A percentile compares a stretch with the other conserved stretches of the same genome.
These are phyloP conservation scores for Hippocampus guttulatus DNA, from an alignment of 2,113 vertebrate species.

Conservation along the genomic window DNA sequence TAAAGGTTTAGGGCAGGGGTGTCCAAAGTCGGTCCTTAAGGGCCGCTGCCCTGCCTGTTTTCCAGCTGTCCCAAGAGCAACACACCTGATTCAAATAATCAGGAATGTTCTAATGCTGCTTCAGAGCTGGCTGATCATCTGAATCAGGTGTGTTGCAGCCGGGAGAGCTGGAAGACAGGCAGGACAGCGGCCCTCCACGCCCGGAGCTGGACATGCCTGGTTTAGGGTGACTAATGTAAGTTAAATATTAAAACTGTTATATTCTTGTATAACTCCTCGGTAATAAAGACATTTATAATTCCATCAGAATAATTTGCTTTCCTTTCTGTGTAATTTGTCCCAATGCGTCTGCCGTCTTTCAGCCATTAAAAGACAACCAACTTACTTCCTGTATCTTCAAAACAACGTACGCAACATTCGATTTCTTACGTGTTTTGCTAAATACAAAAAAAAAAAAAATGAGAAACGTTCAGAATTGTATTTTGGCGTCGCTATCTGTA, in stretches of 20 bases:
- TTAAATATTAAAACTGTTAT: background rate
- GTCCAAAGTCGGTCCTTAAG: no score
- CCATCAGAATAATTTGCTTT: background rate
- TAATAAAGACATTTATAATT: background rate
- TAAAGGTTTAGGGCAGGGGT: background rate
- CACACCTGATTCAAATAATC: no score
- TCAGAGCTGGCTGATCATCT: no score
- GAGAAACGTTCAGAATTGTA: constrained; percentile 16
- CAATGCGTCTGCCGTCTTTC: background rate
- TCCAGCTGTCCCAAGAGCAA: no score
- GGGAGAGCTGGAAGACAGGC: no score
- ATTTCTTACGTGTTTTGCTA: background rate
- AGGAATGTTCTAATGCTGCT: no score
- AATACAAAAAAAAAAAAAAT: constrained; percentile 14
- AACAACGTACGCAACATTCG: background rate
- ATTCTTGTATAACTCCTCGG: background rate
- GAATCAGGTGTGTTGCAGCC: no score
- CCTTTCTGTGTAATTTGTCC: background rate
- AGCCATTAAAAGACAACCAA: background rate
- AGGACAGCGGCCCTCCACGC: no score
- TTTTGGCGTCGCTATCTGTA: background rate
- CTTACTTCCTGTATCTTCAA: background rate
- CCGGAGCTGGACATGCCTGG: no score
- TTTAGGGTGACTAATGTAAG: background rate
- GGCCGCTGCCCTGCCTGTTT: no score